Evolutionary conservation across 1,140 invertebrate species (phyloP), one percentile per base, ranked within the genome.

Genomic region (Macrobrachium nipponense): DNA sequence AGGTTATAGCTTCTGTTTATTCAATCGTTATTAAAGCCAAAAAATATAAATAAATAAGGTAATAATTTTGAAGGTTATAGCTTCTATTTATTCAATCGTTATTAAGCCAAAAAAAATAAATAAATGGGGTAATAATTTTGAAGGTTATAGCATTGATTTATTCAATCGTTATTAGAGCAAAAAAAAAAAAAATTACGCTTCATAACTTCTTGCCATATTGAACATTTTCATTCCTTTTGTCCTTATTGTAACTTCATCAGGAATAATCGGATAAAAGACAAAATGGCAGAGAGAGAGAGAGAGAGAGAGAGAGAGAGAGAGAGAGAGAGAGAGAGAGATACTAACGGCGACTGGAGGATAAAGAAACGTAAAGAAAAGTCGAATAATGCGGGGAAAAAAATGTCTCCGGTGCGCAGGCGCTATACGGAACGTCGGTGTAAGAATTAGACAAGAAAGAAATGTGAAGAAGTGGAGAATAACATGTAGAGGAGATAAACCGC

Each of bases 311-410:
- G 61, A 68, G 79, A 80, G 62, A 68, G 79, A 80, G 79, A 66
- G 79, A 80, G 79, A 68, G 79, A 80, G 79, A 68, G 61, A 80
- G 79, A 80, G 79, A 80, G 79, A 80, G 79, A 68, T n/a, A n/a
- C n/a, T n/a, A n/a, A n/a, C n/a, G n/a, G n/a, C n/a, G 62, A 80
- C 36, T 68, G 79, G 11, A 43, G 44, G 70, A 10, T 23, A 68
- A 44, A 66, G 62, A 43, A 75, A 18, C 6, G 72, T 23, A 43
- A 75, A n/a, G 8, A 18, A 75, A 18, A 44, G 23, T 27, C n/a
- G 43, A 44, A 75, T 23, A 27, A 6, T 23, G 43, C 0, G 43
- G 43, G 72, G n/a, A n/a, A n/a, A 75, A 44, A 36, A 44, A 75
- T 20, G 72, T 23, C 8, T 23, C n/a, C 18, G 18, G 8, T 23